Conservation (phyloP, 2,113 vertebrate species). For the Crypturellus undulatus region DNA sequence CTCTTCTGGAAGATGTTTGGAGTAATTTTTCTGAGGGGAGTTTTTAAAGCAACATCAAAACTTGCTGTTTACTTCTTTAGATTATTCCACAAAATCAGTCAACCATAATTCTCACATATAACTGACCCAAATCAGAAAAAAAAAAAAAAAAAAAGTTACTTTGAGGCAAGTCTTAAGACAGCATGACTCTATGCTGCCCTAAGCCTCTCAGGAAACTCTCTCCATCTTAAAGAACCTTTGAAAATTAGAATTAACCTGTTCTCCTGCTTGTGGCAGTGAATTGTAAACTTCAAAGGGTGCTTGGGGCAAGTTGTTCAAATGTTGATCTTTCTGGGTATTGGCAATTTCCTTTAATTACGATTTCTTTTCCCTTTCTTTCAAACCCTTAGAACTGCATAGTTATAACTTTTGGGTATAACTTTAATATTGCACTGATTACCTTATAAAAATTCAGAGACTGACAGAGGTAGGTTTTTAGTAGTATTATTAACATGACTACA, state of each 20-base stretch:
- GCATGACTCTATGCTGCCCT: background rate
- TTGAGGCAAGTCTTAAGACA: slow-evolving; percentile 29
- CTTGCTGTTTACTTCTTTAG: background rate
- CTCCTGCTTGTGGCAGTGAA: background rate
- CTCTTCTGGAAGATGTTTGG: background rate
- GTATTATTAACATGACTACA: background rate
- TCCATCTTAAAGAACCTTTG: background rate
- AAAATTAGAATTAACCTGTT: slow-evolving; percentile 4
- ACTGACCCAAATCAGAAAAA: background rate
- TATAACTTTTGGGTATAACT: background rate
- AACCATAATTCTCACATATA: background rate
- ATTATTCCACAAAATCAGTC: background rate
- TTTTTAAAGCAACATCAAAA: background rate
- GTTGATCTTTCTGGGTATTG: background rate
- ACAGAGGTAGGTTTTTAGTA: background rate
- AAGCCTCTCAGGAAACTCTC: background rate
- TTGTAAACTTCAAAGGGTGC: background rate
- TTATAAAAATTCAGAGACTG: background rate
- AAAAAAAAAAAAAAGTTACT: background rate
- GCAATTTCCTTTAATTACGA: background rate
- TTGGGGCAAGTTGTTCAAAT: background rate
- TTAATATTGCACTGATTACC: background rate
- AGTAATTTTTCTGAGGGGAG: background rate
- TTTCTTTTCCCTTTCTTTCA: background rate
- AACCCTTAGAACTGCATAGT: background rate